Percentiles rank a stretch among this genome's conserved stretches.
Evolutionary conservation across 2,113 vertebrate genomes (phyloP).

Genomic region (Eira barbara): DNA sequence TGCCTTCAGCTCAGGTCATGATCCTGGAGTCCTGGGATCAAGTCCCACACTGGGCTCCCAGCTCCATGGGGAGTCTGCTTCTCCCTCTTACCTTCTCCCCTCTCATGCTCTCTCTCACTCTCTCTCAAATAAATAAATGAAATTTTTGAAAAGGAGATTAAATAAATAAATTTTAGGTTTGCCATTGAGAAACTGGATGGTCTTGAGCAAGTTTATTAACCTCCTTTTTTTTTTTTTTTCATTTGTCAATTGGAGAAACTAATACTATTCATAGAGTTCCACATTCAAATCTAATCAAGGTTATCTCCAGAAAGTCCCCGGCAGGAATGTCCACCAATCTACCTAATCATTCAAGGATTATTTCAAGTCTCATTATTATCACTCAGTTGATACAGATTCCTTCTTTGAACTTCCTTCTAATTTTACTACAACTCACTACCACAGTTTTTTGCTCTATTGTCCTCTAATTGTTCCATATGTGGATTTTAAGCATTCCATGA

Average conservation of each 20-base stretch:
- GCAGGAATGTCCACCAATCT: neutral
- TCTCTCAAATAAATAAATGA: too few relatives aligned
- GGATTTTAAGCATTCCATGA: neutral
- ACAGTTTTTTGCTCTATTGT: neutral
- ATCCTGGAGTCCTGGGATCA: too few relatives aligned
- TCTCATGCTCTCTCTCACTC: too few relatives aligned
- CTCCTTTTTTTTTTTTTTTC: neutral
- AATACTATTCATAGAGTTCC: slow-evolving; percentile 1
- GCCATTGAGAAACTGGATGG: neutral
- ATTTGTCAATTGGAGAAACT: neutral
- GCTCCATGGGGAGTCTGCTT: too few relatives aligned
- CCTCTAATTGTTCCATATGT: neutral
- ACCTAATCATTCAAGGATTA: slow-evolving; percentile 34
- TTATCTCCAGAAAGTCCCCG: slow-evolving; percentile 28
- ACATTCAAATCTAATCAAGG: neutral
- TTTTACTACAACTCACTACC: neutral
- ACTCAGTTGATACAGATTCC: neutral
- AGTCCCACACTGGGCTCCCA: too few relatives aligned
- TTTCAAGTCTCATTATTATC: slow-evolving; percentile 28
- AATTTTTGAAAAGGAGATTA: too few relatives aligned
- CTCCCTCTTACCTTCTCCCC: too few relatives aligned
- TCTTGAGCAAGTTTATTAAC: neutral
- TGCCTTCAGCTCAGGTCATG: too few relatives aligned
- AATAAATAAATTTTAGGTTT: neutral
- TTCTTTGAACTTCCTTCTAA: slow-evolving; percentile 15